Base-by-base conservation (phyloP, 2,113 vertebrate species). In the Pithys albifrons region DNA sequence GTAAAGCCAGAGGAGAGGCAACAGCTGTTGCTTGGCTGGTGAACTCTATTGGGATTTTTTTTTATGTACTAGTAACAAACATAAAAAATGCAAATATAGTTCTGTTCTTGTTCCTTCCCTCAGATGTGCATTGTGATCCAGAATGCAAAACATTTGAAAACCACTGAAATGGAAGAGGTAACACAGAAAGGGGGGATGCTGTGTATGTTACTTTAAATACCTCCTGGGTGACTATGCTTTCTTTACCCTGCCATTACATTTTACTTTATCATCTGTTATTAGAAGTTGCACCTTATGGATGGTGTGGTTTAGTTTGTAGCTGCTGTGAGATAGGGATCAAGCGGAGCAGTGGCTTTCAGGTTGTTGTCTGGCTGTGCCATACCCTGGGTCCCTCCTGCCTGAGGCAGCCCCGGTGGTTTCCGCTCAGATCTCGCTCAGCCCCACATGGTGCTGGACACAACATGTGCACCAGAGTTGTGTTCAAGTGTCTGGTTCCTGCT, bases 381-480 rank as follows among this genome's bases (percentile, higher is more conserved):
- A 9, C 2, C 20, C 9, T 0, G 2, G 10, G 22, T 9, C 35
- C 33, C 43, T 5, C 3, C 33, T 4, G 12, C 37, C 3, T 11
- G 15, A 11, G 49, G 7, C n/a, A 88, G 45, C 17, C 35, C 4
- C 1, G 0, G 25, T 1, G 3, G 5, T 15, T 24, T 55, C 39
- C 2, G 0, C 7, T 2, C 2, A 9, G 41, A 41, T 41, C 27
- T 35, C 0, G 1, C 59, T 37, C 43, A 31, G 25, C 27, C 55
- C 58, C 5, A 2, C 1, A 1, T 0, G 0, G 27, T 19, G 25
- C 55, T 9, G 12, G 37, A 19, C 33, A 33, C 14, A 15, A 45
- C 0, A 0, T 5, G 23, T 27, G 10, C 2, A 1, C 12, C 24
- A 4, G 7, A 28, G 20, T 14, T 75, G 5, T 31, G 31, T 31